Conservation (phyloP, 2,888 invertebrate genomes). For the Drosophila falleni region DNA sequence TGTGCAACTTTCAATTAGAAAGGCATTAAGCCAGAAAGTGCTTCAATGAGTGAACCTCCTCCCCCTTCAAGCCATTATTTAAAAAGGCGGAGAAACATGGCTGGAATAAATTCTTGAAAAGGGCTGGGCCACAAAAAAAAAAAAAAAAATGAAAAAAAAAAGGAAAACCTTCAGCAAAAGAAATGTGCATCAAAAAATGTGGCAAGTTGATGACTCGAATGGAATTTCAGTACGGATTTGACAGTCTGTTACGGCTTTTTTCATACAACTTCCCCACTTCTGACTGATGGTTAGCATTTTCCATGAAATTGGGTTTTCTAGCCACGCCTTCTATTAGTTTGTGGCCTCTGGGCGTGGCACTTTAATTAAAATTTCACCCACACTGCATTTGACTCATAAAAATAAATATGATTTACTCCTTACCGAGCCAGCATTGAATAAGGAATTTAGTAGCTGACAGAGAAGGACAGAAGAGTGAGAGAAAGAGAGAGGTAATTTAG, state of each 20-base stretch:
- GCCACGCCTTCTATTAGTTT: slow-evolving; percentile 38
- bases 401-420: slow-evolving; percentile 56
- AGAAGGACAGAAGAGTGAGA: no score
- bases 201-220: slow-evolving; percentile 57
- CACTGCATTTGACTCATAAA: slow-evolving; percentile 59
- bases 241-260: slow-evolving; percentile 36
- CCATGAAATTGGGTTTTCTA: slow-evolving; percentile 41
- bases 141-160: slow-evolving; percentile 3
- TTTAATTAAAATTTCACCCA: slow-evolving; percentile 68
- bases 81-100: not conserved
- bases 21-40: slow-evolving; percentile 79
- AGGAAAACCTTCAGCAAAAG: slow-evolving; percentile 32
- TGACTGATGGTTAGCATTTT: slow-evolving; percentile 6
- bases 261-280: not conserved
- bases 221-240: slow-evolving; percentile 48
- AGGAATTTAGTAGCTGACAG: not conserved
- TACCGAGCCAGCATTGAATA: slow-evolving; percentile 3
- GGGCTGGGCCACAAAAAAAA: slow-evolving; percentile 39
- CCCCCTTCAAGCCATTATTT: not conserved
- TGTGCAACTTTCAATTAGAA: slow-evolving; percentile 79
- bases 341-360: slow-evolving; percentile 66
- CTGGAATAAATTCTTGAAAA: slow-evolving; percentile 54
- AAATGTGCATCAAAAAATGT: slow-evolving; percentile 50
- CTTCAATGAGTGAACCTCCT: slow-evolving; percentile 50
- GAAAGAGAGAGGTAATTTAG: not conserved